Conservation (phyloP, 92 coral and sea anemone genomes). For the Paragorgia papillata region DNA sequence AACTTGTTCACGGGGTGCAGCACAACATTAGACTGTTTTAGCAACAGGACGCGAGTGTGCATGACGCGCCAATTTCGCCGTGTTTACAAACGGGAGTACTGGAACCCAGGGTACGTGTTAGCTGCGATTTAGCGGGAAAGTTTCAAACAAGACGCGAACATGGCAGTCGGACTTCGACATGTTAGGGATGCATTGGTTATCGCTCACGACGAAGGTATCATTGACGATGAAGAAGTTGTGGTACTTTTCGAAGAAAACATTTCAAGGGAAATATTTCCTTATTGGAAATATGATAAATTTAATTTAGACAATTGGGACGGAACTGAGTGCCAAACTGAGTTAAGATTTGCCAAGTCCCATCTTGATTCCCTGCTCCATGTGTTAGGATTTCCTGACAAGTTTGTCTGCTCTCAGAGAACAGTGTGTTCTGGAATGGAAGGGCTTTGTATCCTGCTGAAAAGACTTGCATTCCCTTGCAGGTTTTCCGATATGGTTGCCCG, state of each 20-base stretch:
- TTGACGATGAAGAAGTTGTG: conserved; percentile 53
- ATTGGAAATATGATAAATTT: conserved; percentile 42
- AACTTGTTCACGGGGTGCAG: too few species aligned
- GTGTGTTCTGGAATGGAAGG: conserved; percentile 61
- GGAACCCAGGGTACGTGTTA: conserved; percentile 15
- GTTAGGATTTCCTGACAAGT: conserved; percentile 53
- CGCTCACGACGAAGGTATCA: conserved; percentile 50
- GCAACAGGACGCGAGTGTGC: too few species aligned
- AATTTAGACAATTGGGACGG: conserved; percentile 51
- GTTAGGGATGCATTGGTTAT: conserved; percentile 53
- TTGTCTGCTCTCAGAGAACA: conserved; percentile 63
- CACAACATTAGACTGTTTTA: neutral
- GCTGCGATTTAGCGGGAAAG: too few species aligned
- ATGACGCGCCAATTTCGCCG: too few species aligned
- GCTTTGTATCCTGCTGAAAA: conserved; percentile 58
- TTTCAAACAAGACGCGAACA: conserved; percentile 35
- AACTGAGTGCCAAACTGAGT: too few species aligned
- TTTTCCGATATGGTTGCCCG: conserved; percentile 55
- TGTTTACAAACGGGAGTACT: conserved; percentile 37
- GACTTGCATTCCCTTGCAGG: conserved; percentile 62
- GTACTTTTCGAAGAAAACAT: conserved; percentile 47
- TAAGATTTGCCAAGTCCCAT: conserved; percentile 53
- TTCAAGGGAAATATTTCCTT: too few species aligned
- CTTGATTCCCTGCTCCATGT: conserved; percentile 32
- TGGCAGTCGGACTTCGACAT: conserved; percentile 45